phyloP scores from a whole-genome alignment of 1,140 invertebrate genomes.

The Drosophila tropicalis region DNA sequence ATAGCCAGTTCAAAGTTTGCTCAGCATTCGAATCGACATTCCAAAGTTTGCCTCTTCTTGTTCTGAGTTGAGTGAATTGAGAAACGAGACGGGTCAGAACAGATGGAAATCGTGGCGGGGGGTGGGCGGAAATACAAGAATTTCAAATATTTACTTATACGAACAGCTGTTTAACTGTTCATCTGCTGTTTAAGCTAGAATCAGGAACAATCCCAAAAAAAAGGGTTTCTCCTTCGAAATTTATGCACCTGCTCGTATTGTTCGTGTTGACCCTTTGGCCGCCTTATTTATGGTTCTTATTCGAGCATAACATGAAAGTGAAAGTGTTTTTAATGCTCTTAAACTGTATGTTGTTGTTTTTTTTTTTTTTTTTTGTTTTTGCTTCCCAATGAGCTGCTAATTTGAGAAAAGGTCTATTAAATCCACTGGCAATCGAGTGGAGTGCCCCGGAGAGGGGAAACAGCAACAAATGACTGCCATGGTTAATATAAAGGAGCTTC shows the following conservation, averaged over 20 bases:
- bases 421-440: too few relatives aligned
- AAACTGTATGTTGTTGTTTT: slow-evolving; percentile 20
- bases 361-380: neutral
- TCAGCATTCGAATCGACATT: slow-evolving; percentile 57
- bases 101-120: neutral
- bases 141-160: slow-evolving; percentile 35
- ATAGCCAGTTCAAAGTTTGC: slow-evolving; percentile 65
- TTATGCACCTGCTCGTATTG: slow-evolving; percentile 43
- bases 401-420: slow-evolving; percentile 55
- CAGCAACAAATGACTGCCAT: neutral
- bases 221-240: slow-evolving; percentile 27
- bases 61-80: slow-evolving; percentile 31
- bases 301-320: slow-evolving; percentile 55
- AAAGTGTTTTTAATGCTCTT: slow-evolving; percentile 60
- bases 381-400: slow-evolving; percentile 45
- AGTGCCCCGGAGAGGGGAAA: neutral
- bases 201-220: neutral
- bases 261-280: slow-evolving; percentile 34
- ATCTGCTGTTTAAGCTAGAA: neutral
- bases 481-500: neutral
- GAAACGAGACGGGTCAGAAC: neutral
- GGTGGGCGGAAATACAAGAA: neutral
- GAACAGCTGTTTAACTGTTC: slow-evolving; percentile 38
- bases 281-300: slow-evolving; percentile 53
- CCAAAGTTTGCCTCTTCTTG: slow-evolving; percentile 36